Conservation (phyloP, 1,140 invertebrate species). For the Sipha flava region DNA sequence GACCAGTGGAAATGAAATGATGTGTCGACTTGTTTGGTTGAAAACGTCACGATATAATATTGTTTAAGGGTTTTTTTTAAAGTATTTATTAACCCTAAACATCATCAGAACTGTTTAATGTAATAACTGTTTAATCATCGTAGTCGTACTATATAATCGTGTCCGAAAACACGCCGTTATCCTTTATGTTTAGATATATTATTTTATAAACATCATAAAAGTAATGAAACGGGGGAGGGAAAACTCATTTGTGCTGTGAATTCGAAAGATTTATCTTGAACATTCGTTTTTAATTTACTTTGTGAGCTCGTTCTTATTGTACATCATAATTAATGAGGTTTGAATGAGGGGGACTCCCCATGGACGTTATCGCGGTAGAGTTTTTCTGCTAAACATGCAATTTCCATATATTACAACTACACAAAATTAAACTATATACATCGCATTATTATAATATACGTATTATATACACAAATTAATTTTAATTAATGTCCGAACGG, state of each 20-base stretch:
- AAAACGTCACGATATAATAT: too few species aligned
- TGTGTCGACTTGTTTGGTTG: too few species aligned
- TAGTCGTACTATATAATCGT: not conserved
- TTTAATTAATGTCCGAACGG: not conserved
- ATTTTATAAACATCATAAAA: not conserved
- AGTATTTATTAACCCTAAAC: not conserved
- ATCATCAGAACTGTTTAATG: not conserved
- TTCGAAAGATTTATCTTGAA: not conserved
- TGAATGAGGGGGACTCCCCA: not conserved
- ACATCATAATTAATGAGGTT: not conserved
- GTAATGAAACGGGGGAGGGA: not conserved
- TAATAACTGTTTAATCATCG: too few species aligned
- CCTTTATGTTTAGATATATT: not conserved
- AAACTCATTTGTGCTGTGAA: not conserved
- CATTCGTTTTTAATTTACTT: slow-evolving; percentile 20
- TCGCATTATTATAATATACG: not conserved
- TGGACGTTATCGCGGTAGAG: not conserved
- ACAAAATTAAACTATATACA: not conserved
- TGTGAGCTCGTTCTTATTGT: not conserved
- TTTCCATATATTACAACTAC: not conserved
- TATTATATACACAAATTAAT: not conserved
- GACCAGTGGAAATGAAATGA: too few species aligned
- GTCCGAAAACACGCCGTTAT: not conserved
- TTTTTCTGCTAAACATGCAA: not conserved
- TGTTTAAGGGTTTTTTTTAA: too few species aligned